phyloP scores from a whole-genome alignment of 1,140 invertebrate genomes.

The Apis laboriosa region DNA sequence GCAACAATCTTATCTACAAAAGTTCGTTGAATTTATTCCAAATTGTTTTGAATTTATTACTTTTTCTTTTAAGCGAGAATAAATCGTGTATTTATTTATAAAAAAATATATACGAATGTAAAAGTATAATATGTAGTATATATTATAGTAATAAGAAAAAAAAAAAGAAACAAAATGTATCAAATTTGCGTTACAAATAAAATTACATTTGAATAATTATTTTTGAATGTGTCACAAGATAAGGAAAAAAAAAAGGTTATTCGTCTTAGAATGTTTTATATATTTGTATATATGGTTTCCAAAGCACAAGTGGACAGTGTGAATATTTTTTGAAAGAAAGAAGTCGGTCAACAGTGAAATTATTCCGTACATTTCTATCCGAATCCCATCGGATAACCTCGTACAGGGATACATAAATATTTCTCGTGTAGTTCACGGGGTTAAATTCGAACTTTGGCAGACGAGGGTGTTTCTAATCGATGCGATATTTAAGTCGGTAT shows the following conservation, averaged over 20 bases:
- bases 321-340: neutral
- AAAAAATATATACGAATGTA: neutral
- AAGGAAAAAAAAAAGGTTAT: neutral
- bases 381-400: neutral
- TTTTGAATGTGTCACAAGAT: neutral
- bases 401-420: conserved; percentile 26
- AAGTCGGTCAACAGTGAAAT: conserved; percentile 53
- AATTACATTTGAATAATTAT: neutral
- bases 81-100: fast-evolving
- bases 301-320: neutral
- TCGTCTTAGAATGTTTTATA: neutral
- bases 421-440: conserved; percentile 1
- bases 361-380: conserved; percentile 49
- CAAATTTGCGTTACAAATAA: neutral
- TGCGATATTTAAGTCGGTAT: neutral
- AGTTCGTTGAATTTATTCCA: too few relatives aligned
- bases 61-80: too few relatives aligned
- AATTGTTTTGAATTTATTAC: too few relatives aligned
- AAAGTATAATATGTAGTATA: too few relatives aligned
- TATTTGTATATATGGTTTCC: neutral
- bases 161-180: neutral
- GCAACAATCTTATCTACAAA: too few relatives aligned
- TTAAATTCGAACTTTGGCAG: conserved; percentile 29
- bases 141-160: neutral
- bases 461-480: conserved; percentile 2